phyloP scores from a whole-genome alignment of 2,797 vertebrate genomes.

The Potorous gilbertii region DNA sequence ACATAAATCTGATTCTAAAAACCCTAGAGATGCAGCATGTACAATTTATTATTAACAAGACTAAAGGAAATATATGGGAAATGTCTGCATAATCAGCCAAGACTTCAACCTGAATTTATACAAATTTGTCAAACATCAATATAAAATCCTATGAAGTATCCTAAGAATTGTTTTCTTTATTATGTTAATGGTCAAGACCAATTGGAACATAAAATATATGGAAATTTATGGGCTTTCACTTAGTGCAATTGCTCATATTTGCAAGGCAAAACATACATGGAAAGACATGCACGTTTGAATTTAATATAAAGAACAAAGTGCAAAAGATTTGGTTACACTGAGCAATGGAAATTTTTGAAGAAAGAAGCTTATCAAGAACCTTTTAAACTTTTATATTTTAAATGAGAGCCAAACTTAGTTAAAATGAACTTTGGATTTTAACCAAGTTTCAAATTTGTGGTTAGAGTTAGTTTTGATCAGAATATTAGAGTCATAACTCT shows the following conservation, averaged over 20 bases:
- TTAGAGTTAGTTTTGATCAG: not conserved
- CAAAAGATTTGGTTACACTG: conserved; percentile 52
- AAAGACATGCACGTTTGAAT: conserved; percentile 60
- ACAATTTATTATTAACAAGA: conserved; percentile 57
- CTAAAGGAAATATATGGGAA: conserved; percentile 59
- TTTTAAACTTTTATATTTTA: not conserved
- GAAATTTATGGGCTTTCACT: conserved; percentile 70
- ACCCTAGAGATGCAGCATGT: conserved; percentile 34
- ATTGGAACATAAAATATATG: conserved; percentile 71
- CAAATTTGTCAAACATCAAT: conserved; percentile 73
- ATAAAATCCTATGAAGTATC: conserved; percentile 65
- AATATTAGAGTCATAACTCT: not conserved
- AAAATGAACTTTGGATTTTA: not conserved
- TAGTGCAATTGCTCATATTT: conserved; percentile 73
- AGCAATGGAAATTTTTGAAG: conserved; percentile 49
- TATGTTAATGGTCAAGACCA: conserved; percentile 73
- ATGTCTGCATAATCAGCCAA: conserved; percentile 70
- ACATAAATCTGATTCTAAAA: conserved; percentile 66
- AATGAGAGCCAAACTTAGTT: not conserved
- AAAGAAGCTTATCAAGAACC: conserved; percentile 3
- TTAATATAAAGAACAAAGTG: conserved; percentile 63
- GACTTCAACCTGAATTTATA: conserved; percentile 60
- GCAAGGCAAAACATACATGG: conserved; percentile 65
- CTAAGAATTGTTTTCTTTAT: conserved; percentile 63
- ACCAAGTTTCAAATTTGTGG: not conserved